Conservation (phyloP, 30 jellyfish, hydroid and myxozoan genomes). For the Euphysa ruthae region DNA sequence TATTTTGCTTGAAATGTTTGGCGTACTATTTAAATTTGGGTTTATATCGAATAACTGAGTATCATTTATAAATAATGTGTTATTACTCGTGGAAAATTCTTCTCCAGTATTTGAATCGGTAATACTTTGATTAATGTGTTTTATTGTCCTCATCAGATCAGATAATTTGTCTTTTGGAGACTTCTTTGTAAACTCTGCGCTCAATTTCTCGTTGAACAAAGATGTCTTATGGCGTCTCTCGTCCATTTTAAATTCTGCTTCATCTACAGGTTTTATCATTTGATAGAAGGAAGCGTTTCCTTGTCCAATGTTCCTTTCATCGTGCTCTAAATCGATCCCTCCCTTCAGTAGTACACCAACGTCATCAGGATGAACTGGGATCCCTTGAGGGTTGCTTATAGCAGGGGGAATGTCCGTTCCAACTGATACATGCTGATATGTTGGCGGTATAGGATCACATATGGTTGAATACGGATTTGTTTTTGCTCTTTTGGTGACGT, state of each 20-base stretch:
- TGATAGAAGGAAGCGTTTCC: not conserved
- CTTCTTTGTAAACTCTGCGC: not conserved
- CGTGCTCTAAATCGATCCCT: not conserved
- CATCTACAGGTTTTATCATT: not conserved
- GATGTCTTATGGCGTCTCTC: not conserved
- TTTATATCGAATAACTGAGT: too few relatives aligned
- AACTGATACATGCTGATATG: not conserved
- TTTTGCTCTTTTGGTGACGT: too few relatives aligned
- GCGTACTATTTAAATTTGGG: too few relatives aligned
- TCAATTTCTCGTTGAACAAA: too few relatives aligned
- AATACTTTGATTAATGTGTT: not conserved
- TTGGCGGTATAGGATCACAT: not conserved
- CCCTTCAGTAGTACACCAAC: not conserved
- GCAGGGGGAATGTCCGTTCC: not conserved
- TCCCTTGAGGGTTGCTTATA: not conserved
- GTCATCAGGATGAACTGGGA: not conserved
- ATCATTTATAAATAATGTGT: too few relatives aligned
- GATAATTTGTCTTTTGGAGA: not conserved
- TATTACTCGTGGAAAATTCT: not conserved
- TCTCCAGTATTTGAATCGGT: not conserved
- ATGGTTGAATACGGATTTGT: constrained; percentile 2
- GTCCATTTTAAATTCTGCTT: not conserved
- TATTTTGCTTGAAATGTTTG: too few relatives aligned
- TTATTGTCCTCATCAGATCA: not conserved
- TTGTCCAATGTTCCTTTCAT: not conserved